Evolutionary conservation across 2,888 invertebrate species (phyloP).

Genomic region (Apotomis turbidana): DNA sequence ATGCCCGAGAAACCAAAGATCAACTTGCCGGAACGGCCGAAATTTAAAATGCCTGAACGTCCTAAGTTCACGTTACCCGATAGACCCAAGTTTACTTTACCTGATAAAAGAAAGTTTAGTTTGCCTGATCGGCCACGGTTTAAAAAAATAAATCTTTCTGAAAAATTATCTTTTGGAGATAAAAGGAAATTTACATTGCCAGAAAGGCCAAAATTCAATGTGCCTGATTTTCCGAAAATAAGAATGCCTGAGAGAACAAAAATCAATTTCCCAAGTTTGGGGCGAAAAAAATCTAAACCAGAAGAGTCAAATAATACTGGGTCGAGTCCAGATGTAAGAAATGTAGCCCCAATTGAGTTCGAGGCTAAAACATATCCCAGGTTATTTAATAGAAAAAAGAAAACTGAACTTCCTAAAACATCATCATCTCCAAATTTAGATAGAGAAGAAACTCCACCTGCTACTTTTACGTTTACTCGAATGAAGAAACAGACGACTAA

Average conservation of each 20-base stretch:
- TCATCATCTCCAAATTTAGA: slow-evolving; percentile 80
- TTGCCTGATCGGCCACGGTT: slow-evolving; percentile 85
- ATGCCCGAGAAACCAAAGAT: slow-evolving; percentile 84
- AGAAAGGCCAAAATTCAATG: slow-evolving; percentile 81
- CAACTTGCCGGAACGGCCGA: slow-evolving; percentile 83
- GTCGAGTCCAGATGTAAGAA: slow-evolving; percentile 68
- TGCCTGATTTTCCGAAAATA: slow-evolving; percentile 83
- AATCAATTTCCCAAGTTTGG: slow-evolving; percentile 85
- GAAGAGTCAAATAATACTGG: slow-evolving; percentile 66
- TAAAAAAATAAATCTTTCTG: slow-evolving; percentile 76
- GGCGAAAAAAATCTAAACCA: slow-evolving; percentile 78
- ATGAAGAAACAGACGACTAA: slow-evolving; percentile 82
- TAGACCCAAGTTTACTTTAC: slow-evolving; percentile 82
- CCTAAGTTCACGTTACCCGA: slow-evolving; percentile 83
- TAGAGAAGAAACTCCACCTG: slow-evolving; percentile 85
- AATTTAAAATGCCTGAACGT: slow-evolving; percentile 78
- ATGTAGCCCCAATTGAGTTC: slow-evolving; percentile 85
- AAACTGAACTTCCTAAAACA: slow-evolving; percentile 72
- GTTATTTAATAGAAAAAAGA: slow-evolving; percentile 83
- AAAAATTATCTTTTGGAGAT: slow-evolving; percentile 82
- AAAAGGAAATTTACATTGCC: slow-evolving; percentile 86
- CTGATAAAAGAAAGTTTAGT: slow-evolving; percentile 86
- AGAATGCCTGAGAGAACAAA: slow-evolving; percentile 85
- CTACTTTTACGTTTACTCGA: slow-evolving; percentile 86
- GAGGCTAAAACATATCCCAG: slow-evolving; percentile 92